phyloP scores from a whole-genome alignment of 2,797 vertebrate genomes.

The Trachurus trachurus region DNA sequence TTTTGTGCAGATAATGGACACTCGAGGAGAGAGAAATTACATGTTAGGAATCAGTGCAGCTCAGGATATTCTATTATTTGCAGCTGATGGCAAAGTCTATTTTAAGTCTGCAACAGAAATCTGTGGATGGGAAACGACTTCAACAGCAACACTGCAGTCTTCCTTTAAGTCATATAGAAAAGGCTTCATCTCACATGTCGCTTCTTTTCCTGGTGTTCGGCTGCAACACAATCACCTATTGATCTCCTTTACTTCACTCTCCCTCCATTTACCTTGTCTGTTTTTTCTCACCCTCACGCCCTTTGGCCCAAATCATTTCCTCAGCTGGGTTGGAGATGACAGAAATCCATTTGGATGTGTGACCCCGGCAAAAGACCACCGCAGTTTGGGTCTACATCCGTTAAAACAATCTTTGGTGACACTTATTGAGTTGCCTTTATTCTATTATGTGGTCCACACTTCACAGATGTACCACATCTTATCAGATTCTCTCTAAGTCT shows the following conservation, averaged over 20 bases:
- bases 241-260: conserved; percentile 45
- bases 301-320: conserved; percentile 46
- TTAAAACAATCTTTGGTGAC: conserved; percentile 31
- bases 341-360: conserved; percentile 43
- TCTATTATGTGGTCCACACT: conserved; percentile 31
- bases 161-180: conserved; percentile 44
- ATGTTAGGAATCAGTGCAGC: conserved; percentile 31
- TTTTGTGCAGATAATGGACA: conserved; percentile 40
- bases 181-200: conserved; percentile 7
- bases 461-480: conserved; percentile 26
- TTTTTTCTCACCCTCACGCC: conserved; percentile 41
- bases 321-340: conserved; percentile 22
- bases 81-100: conserved; percentile 58
- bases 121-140: conserved; percentile 52
- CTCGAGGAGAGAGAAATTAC: conserved; percentile 26
- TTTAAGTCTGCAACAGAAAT: conserved; percentile 54
- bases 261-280: conserved; percentile 24
- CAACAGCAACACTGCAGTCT: conserved; percentile 40
- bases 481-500: conserved; percentile 39
- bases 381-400: conserved; percentile 11
- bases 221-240: conserved; percentile 38
- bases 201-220: conserved; percentile 27
- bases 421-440: conserved; percentile 47
- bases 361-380: conserved; percentile 30
- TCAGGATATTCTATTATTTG: conserved; percentile 53